These are phyloP conservation scores for Poecilia gillii DNA, from an alignment of 2,797 vertebrate genomes.

Conservation along the genomic window DNA sequence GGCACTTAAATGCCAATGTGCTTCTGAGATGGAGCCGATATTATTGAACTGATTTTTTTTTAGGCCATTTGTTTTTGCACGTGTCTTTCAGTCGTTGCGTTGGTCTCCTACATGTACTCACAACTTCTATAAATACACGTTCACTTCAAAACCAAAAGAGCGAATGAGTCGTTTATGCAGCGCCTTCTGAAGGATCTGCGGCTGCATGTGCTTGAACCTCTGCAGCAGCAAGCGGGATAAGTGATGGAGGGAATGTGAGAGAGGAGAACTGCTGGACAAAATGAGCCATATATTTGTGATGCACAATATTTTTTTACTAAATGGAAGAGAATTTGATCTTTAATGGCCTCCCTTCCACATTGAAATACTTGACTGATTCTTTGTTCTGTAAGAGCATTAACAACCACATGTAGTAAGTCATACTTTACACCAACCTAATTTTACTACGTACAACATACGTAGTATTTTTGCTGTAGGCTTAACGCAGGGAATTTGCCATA, in stretches of 20 bases:
- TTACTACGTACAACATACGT: background rate
- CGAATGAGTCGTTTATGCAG: constrained; percentile 36
- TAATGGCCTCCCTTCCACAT: constrained; percentile 31
- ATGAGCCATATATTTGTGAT: constrained; percentile 51
- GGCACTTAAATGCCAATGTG: constrained; percentile 25
- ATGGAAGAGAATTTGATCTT: constrained; percentile 44
- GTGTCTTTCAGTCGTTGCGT: constrained; percentile 17
- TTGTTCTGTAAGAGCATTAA: constrained; percentile 36
- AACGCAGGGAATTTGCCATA: background rate
- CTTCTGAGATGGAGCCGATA: constrained; percentile 30
- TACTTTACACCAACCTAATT: background rate
- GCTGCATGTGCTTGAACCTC: constrained; percentile 57
- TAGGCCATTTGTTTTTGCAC: background rate
- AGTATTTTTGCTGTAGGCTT: background rate
- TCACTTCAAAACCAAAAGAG: constrained; percentile 17
- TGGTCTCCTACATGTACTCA: constrained; percentile 15
- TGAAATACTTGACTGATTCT: constrained; percentile 29
- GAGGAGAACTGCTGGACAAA: constrained; percentile 40
- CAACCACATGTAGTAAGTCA: background rate
- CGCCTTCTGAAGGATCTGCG: constrained; percentile 49
- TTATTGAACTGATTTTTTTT: constrained; percentile 8
- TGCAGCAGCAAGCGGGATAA: constrained; percentile 45
- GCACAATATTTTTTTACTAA: constrained; percentile 47
- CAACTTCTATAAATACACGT: constrained; percentile 1
- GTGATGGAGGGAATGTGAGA: constrained; percentile 43